A percentile compares a stretch with the other conserved stretches of the same genome.
These are phyloP conservation scores for Lycorma delicatula DNA, from an alignment of 1,140 invertebrate species.

Conservation along the genomic window DNA sequence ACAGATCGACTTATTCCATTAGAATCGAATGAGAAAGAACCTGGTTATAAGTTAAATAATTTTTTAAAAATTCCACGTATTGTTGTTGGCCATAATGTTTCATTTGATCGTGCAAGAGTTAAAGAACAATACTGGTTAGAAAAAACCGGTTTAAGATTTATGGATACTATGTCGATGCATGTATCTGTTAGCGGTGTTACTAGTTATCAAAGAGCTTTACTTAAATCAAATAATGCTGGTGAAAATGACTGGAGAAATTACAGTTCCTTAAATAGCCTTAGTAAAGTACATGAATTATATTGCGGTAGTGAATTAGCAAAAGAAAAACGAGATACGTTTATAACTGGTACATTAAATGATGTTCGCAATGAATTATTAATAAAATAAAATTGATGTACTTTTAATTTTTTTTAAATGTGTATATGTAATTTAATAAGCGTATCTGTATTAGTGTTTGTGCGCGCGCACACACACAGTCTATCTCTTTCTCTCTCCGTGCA, in stretches of 20 bases:
- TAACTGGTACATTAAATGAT: conserved; percentile 70
- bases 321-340: conserved; percentile 71
- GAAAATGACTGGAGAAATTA: conserved; percentile 64
- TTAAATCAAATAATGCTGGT: conserved; percentile 60
- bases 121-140: conserved; percentile 92
- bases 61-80: conserved; percentile 53
- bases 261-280: conserved; percentile 84
- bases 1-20: conserved; percentile 75
- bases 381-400: too few relatives aligned
- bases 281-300: conserved; percentile 80
- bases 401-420: too few relatives aligned
- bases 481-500: too few relatives aligned
- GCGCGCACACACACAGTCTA: too few relatives aligned
- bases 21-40: conserved; percentile 48
- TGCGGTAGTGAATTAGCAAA: conserved; percentile 64
- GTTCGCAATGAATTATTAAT: conserved; percentile 72
- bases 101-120: conserved; percentile 84
- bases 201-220: conserved; percentile 77
- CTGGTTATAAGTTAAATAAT: conserved; percentile 41
- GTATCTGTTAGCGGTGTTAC: conserved; percentile 90
- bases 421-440: too few relatives aligned
- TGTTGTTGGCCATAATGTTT: conserved; percentile 94
- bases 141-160: conserved; percentile 67
- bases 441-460: too few relatives aligned
- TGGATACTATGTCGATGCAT: conserved; percentile 98